Evolutionary conservation across 2,888 invertebrate genomes (phyloP).

Genomic region (Digitonthophagus gazella): DNA sequence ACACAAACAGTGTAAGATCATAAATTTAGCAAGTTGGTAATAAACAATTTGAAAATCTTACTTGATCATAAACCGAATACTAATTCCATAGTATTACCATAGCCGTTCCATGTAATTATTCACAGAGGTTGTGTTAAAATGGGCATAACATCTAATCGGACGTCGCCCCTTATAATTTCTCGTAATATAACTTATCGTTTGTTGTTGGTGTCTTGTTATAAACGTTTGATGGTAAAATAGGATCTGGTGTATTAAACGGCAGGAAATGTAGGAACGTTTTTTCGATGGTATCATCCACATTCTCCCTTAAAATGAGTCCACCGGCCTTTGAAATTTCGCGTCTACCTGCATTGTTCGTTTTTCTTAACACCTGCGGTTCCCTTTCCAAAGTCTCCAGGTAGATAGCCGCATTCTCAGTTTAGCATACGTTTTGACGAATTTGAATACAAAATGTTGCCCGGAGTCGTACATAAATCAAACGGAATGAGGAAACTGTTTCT

Average conservation of each 20-base stretch:
- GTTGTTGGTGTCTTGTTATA: too few relatives aligned
- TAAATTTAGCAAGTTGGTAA: neutral
- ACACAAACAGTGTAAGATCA: too few relatives aligned
- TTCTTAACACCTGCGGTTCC: neutral
- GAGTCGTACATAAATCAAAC: neutral
- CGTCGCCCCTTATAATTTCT: too few relatives aligned
- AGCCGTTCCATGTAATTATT: neutral
- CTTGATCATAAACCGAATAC: neutral
- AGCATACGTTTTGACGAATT: neutral
- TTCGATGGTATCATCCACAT: neutral
- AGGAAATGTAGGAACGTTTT: too few relatives aligned
- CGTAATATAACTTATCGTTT: too few relatives aligned
- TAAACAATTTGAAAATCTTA: neutral
- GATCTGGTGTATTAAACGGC: too few relatives aligned
- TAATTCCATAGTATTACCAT: neutral
- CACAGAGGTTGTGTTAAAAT: neutral
- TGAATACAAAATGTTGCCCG: neutral
- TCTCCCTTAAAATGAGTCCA: neutral
- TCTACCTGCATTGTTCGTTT: neutral
- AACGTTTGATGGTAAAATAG: too few relatives aligned
- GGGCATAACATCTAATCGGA: neutral
- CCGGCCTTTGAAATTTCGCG: neutral
- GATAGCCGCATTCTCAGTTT: neutral
- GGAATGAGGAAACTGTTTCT: neutral
- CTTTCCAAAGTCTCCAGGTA: neutral